A percentile compares a stretch with the other conserved stretches of the same genome.
phyloP scores from a whole-genome alignment of 2,888 invertebrate genomes.

The Sphaerophoria taeniata region DNA sequence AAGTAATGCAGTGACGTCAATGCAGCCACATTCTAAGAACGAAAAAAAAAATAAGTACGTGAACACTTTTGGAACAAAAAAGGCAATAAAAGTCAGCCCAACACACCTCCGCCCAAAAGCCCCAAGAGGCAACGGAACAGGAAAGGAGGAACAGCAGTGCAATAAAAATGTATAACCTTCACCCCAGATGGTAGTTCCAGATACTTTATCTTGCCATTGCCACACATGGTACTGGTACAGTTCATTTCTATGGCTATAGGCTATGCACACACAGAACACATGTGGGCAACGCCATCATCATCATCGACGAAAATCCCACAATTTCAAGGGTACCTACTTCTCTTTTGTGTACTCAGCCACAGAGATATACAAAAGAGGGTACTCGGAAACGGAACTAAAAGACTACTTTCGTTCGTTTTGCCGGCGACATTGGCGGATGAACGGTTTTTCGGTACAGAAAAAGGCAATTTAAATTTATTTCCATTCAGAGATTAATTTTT shows the following conservation, averaged over 20 bases:
- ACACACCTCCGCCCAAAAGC: constrained; percentile 41
- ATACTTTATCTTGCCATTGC: constrained; percentile 46
- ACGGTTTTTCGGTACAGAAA: background rate
- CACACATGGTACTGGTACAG: constrained; percentile 19
- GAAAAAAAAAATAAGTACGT: background rate
- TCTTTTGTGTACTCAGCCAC: background rate
- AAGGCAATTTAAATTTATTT: constrained; percentile 65
- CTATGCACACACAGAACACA: constrained; percentile 10
- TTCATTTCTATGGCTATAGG: background rate
- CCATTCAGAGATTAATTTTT: constrained; percentile 59
- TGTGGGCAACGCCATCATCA: constrained; percentile 24
- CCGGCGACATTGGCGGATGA: background rate
- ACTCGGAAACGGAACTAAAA: constrained; percentile 55
- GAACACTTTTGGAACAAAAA: constrained; percentile 5
- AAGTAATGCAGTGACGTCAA: constrained; percentile 67
- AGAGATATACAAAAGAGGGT: background rate
- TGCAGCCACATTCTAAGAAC: constrained; percentile 36
- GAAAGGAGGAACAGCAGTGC: constrained; percentile 61
- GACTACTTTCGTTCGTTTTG: background rate
- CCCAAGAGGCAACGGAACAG: background rate
- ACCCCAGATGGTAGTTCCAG: constrained; percentile 66
- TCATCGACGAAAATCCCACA: constrained; percentile 66
- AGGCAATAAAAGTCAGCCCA: constrained; percentile 38
- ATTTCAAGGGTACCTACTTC: constrained; percentile 58
- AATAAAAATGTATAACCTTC: constrained; percentile 70